Conservation (phyloP, 2,888 invertebrate species). For the Anoncus sp. region DNA sequence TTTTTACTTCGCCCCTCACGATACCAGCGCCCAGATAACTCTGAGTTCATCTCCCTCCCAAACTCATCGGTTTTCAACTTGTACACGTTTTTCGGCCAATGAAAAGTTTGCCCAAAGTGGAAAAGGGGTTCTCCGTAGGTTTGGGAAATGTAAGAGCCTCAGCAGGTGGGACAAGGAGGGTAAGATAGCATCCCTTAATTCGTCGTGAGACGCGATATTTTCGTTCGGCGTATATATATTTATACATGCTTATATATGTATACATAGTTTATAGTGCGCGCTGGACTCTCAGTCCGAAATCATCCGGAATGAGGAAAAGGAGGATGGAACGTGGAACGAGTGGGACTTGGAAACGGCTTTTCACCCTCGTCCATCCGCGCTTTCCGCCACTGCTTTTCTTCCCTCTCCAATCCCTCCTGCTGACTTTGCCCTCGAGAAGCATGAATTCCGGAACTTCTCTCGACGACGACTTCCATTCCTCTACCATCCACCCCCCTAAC, state of each 20-base stretch:
- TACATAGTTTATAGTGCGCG: neutral
- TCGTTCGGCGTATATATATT: neutral
- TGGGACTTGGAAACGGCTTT: constrained; percentile 46
- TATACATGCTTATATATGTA: too few relatives aligned
- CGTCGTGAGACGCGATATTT: constrained; percentile 45
- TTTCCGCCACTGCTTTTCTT: constrained; percentile 23
- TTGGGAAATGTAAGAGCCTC: constrained; percentile 6
- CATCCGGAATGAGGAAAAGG: constrained; percentile 45
- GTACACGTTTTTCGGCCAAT: constrained; percentile 32
- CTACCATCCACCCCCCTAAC: constrained; percentile 36
- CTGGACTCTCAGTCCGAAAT: constrained; percentile 41
- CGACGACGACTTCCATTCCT: constrained; percentile 43
- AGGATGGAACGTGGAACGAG: constrained; percentile 44
- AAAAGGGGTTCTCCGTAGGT: constrained; percentile 22
- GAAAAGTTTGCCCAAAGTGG: constrained; percentile 40
- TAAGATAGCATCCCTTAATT: constrained; percentile 42
- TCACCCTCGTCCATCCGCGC: constrained; percentile 45
- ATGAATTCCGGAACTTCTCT: constrained; percentile 54
- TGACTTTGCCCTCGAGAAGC: constrained; percentile 39
- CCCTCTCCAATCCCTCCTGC: constrained; percentile 8
- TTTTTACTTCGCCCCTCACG: neutral
- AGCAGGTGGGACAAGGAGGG: neutral
- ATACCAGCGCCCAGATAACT: neutral
- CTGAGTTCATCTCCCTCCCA: constrained; percentile 5
- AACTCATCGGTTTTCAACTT: constrained; percentile 45